Conservation (phyloP, 2,113 vertebrate species). For the Xenopus laevis region DNA sequence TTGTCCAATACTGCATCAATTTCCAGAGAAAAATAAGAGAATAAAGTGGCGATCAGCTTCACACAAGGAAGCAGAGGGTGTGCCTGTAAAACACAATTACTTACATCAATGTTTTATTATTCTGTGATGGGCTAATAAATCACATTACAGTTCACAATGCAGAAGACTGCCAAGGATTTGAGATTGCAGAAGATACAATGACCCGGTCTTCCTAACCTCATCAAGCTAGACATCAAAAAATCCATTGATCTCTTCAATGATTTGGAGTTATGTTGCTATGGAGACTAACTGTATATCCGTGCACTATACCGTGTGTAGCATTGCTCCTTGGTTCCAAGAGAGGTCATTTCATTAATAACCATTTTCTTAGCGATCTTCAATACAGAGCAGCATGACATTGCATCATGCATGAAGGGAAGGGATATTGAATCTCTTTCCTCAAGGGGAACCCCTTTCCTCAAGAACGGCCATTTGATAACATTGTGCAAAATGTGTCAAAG, state of each 20-base stretch:
- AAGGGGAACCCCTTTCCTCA: not conserved
- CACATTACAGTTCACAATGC: not conserved
- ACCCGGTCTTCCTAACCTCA: slow-evolving; percentile 7
- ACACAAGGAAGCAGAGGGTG: too few relatives aligned
- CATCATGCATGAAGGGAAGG: slow-evolving; percentile 19
- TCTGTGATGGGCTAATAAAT: not conserved
- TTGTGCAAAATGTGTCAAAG: not conserved
- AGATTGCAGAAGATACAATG: not conserved
- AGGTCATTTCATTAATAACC: slow-evolving; percentile 39
- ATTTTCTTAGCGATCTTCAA: slow-evolving; percentile 26
- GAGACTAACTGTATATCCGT: slow-evolving; percentile 16
- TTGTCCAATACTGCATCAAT: too few relatives aligned
- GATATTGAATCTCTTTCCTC: not conserved
- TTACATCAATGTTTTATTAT: not conserved
- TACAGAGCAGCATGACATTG: not conserved
- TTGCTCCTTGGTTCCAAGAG: slow-evolving; percentile 7
- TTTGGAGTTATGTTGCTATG: slow-evolving; percentile 19
- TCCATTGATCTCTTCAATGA: slow-evolving; percentile 26
- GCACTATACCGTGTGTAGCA: not conserved
- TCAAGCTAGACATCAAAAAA: slow-evolving; percentile 11
- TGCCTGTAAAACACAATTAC: too few relatives aligned
- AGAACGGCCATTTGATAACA: too few relatives aligned
- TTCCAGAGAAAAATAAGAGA: too few relatives aligned
- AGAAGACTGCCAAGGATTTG: not conserved
- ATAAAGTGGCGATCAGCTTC: too few relatives aligned